Evolutionary conservation across 2,888 invertebrate species (phyloP), one percentile per base, ranked within the genome.

Genomic region (Phasia obesa): DNA sequence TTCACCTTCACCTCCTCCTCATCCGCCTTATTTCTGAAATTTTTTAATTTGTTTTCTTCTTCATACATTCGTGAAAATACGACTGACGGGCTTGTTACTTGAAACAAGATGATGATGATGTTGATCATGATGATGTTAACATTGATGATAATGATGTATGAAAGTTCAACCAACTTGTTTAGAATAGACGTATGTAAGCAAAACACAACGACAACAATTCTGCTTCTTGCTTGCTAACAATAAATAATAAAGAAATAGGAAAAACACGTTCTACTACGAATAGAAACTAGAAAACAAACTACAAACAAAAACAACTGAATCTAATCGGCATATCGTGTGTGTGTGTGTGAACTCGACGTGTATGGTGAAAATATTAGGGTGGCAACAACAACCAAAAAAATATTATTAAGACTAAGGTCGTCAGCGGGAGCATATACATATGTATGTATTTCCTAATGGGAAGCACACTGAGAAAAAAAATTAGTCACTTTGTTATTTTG

Each of bases 111-210:
- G 47, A 57, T 23, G 44, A 25, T 27, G 15, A 31, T 49, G 47
- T 64, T 35, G 35, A 35, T 3, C 23, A 65, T 13, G 44, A 55
- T 65, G 25, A 69, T 74, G 15, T 31, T 51, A 27, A 59, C 31
- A 31, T 64, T 53, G n/a, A 44, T 25, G 27, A 47, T 70, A 21
- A 53, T 80, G 44, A 57, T 75, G 74, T 64, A 60, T 79, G 73
- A 88, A 88, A 88, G 88, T 88, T 88, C 88, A 88, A 77, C 88
- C 88, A 88, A 88, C 88, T 88, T 88, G 89, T 88, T 88, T 88
- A 88, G 88, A 88, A 88, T 87, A 87, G 87, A 87, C 86, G 79
- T 76, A 67, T 71, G 67, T 65, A 78, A 80, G 64, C 25, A 75
- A 69, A 73, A 51, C 69, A 80, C 69, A 64, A 57, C 70, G 57